Percentiles rank a stretch among this genome's conserved stretches.
Conservation (phyloP, 2,113 vertebrate genomes). For the Vicugna pacos region DNA sequence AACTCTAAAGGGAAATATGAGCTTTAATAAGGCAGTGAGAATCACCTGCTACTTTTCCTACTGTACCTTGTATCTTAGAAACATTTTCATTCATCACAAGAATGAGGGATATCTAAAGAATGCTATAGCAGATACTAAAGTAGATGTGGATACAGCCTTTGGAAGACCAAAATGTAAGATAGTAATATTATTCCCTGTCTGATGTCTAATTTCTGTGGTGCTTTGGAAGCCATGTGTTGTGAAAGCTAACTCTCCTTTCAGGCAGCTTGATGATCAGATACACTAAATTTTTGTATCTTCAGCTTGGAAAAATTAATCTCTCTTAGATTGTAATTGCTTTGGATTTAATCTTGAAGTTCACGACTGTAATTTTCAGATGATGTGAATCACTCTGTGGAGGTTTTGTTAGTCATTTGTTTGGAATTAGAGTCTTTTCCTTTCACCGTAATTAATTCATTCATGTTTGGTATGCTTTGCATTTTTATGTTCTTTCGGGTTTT, state of each 20-base stretch:
- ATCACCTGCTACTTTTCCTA: neutral
- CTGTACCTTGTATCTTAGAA: neutral
- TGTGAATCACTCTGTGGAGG: constrained; percentile 30
- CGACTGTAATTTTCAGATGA: constrained; percentile 46
- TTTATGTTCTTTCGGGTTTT: constrained; percentile 42
- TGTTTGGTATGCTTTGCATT: neutral
- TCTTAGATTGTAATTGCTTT: constrained; percentile 51
- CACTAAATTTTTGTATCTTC: constrained; percentile 8
- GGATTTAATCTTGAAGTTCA: constrained; percentile 59
- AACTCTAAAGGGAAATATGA: neutral
- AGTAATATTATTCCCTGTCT: neutral
- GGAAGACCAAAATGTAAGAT: neutral
- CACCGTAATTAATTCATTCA: constrained; percentile 16
- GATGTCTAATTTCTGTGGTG: neutral
- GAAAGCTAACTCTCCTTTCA: neutral
- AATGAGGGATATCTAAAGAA: neutral
- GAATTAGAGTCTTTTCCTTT: constrained; percentile 54
- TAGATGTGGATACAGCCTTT: neutral
- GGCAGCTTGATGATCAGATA: neutral
- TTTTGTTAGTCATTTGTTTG: constrained; percentile 52
- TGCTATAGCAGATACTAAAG: neutral
- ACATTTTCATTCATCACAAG: neutral
- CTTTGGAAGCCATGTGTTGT: neutral
- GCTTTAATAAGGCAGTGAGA: neutral
- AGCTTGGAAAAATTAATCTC: constrained; percentile 37